Conservation (phyloP, 2,113 vertebrate genomes). For the Scalopus aquaticus region DNA sequence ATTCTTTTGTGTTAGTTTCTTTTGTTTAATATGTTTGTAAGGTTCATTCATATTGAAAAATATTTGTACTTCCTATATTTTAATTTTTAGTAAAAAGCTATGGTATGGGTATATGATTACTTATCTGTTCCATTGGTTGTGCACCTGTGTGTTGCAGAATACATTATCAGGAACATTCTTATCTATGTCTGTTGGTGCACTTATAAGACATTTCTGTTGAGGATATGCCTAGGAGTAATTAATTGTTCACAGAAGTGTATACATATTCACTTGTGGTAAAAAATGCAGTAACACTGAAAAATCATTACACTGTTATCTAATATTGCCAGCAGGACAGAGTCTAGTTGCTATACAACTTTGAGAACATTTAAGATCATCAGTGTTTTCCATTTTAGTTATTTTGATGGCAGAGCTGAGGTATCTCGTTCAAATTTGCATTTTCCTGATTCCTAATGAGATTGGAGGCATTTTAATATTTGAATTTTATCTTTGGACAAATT, state of each 20-base stretch:
- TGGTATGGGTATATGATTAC: neutral
- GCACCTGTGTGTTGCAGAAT: neutral
- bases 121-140: neutral
- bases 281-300: neutral
- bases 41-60: neutral
- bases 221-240: neutral
- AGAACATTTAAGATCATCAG: neutral
- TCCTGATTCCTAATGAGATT: neutral
- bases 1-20: neutral
- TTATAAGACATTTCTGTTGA: neutral
- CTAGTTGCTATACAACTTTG: neutral
- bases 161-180: too few species aligned
- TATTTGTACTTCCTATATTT: neutral
- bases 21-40: neutral
- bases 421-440: neutral
- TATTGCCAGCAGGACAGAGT: neutral
- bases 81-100: neutral
- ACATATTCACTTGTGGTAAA: neutral
- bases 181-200: neutral
- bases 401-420: neutral
- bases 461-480: neutral
- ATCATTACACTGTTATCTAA: neutral
- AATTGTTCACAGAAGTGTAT: neutral
- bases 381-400: neutral
- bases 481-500: neutral